phyloP scores from a whole-genome alignment of 1,140 invertebrate genomes.

The Conus betulinus region DNA sequence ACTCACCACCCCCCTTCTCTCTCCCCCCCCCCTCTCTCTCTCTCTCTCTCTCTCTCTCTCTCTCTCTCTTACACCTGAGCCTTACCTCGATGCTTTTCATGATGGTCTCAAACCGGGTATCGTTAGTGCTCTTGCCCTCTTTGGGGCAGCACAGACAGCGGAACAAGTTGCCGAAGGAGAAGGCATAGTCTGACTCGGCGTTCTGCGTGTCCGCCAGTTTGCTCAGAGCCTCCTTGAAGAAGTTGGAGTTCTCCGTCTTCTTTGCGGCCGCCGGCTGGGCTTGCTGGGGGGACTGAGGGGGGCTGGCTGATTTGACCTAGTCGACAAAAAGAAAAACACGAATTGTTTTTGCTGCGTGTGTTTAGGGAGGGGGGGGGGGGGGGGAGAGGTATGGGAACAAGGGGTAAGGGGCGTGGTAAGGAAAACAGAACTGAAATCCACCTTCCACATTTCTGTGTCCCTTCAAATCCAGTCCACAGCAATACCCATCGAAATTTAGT shows the following conservation, averaged over 20 bases:
- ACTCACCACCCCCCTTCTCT: too few species aligned
- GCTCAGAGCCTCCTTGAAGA: slow-evolving; percentile 28
- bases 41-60: background rate
- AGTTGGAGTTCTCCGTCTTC: slow-evolving; percentile 17
- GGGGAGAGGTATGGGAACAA: too few species aligned
- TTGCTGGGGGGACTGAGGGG: background rate
- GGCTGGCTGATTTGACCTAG: slow-evolving; percentile 51
- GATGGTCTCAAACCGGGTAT: slow-evolving; percentile 48
- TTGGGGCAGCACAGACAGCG: slow-evolving; percentile 45
- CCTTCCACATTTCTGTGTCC: too few species aligned
- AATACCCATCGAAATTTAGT: too few species aligned
- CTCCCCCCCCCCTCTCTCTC: background rate
- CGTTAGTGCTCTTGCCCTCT: slow-evolving; percentile 28
- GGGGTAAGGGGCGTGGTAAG: too few species aligned
- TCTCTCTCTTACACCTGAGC: background rate
- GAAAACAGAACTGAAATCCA: too few species aligned
- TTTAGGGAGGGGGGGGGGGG: too few species aligned
- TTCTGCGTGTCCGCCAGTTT: background rate
- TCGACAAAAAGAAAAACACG: background rate
- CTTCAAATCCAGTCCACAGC: too few species aligned
- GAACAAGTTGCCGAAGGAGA: slow-evolving; percentile 45
- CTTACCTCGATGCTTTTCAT: slow-evolving; percentile 49
- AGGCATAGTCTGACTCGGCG: slow-evolving; percentile 37
- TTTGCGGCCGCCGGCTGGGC: background rate
- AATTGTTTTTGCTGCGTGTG: background rate